Conservation (phyloP, 1,140 invertebrate genomes). For the Drosophila mayri region DNA sequence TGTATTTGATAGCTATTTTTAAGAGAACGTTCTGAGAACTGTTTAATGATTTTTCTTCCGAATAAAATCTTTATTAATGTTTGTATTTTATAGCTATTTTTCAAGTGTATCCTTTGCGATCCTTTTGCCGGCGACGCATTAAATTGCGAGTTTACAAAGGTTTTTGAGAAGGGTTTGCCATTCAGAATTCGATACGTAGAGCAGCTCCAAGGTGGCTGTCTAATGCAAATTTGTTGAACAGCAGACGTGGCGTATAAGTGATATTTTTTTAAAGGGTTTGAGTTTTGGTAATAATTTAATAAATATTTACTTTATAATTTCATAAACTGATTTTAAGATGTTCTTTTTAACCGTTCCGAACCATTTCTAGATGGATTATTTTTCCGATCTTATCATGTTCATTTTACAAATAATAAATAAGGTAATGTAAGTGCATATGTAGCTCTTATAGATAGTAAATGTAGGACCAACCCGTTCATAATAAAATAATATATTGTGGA, state of each 20-base stretch:
- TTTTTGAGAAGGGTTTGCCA: too few relatives aligned
- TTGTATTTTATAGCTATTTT: background rate
- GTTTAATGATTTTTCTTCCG: background rate
- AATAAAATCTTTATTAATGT: background rate
- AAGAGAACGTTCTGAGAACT: too few relatives aligned
- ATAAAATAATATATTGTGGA: background rate
- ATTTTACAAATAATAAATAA: too few relatives aligned
- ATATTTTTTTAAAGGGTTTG: background rate
- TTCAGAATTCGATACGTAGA: background rate
- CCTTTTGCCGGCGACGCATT: too few relatives aligned
- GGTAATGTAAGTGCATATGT: too few relatives aligned
- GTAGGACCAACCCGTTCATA: background rate
- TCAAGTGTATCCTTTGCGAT: too few relatives aligned
- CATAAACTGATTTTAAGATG: too few relatives aligned
- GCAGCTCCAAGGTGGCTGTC: slow-evolving; percentile 5
- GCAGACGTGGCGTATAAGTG: slow-evolving; percentile 28
- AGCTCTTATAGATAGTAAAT: background rate
- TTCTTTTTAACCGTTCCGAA: too few relatives aligned
- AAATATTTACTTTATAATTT: background rate
- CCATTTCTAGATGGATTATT: too few relatives aligned
- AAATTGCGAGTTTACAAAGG: too few relatives aligned
- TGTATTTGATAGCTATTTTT: too few relatives aligned
- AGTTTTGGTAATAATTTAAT: background rate
- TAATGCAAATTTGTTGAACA: slow-evolving; percentile 16
- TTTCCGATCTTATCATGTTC: too few relatives aligned